These are phyloP conservation scores for Sphaerophoria taeniata DNA, from an alignment of 2,888 invertebrate genomes.

Conservation along the genomic window DNA sequence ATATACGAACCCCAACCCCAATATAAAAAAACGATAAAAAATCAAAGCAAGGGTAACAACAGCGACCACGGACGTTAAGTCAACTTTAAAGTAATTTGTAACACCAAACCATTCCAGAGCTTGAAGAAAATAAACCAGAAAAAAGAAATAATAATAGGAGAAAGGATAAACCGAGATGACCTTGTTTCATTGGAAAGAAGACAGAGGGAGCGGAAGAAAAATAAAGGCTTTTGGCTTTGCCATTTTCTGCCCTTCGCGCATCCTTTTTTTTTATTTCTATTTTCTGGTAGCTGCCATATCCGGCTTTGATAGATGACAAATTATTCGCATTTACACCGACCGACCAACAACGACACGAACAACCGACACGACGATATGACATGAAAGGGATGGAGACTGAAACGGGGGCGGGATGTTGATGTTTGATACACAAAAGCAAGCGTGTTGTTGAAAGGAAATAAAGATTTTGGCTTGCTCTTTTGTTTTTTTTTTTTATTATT, in stretches of 20 bases:
- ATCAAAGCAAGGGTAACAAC: conserved; percentile 2
- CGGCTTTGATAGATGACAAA: conserved; percentile 72
- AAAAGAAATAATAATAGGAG: conserved; percentile 9
- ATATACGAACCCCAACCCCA: background rate
- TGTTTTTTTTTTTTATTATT: conserved; percentile 22
- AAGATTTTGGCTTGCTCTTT: conserved; percentile 57
- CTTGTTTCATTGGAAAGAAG: conserved; percentile 59
- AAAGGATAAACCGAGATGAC: conserved; percentile 59
- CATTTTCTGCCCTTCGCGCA: conserved; percentile 37
- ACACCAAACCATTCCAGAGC: conserved; percentile 30
- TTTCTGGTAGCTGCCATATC: conserved; percentile 56
- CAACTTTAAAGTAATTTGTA: conserved; percentile 72
- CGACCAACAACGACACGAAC: no score
- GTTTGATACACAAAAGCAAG: conserved; percentile 45
- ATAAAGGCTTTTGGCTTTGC: conserved; percentile 56
- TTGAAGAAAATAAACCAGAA: conserved; percentile 10
- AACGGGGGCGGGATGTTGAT: conserved; percentile 1
- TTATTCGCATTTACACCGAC: conserved; percentile 63
- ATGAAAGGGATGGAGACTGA: background rate
- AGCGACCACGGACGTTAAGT: conserved; percentile 44
- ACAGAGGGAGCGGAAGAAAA: background rate
- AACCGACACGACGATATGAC: no score
- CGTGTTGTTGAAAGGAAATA: conserved; percentile 67
- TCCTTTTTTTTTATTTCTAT: conserved; percentile 32
- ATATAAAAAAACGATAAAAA: conserved; percentile 23